A percentile compares a stretch with the other conserved stretches of the same genome.
phyloP scores from a whole-genome alignment of 2,113 vertebrate genomes.

The Strix uralensis region DNA sequence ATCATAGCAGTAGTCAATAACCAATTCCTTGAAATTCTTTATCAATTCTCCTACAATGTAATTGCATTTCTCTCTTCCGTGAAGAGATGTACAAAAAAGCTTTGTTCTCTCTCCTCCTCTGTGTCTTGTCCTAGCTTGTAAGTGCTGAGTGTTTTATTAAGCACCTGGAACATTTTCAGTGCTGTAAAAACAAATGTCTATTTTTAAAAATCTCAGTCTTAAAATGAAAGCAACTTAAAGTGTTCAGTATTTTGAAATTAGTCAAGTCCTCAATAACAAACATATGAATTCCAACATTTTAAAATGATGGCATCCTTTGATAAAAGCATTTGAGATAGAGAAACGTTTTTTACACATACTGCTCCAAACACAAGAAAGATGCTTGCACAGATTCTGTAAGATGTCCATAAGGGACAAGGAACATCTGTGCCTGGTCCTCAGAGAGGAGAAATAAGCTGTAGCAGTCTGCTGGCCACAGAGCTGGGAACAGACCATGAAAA shows the following conservation, averaged over 20 bases:
- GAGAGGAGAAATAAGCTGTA: not conserved
- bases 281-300: not conserved
- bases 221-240: not conserved
- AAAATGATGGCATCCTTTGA: not conserved
- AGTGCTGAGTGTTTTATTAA: not conserved
- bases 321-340: not conserved
- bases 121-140: not conserved
- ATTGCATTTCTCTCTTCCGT: not conserved
- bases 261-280: not conserved
- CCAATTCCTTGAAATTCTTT: not conserved
- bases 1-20: not conserved
- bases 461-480: not conserved
- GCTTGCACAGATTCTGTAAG: not conserved
- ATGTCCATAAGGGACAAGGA: not conserved
- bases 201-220: not conserved
- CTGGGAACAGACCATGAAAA: not conserved
- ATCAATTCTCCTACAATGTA: not conserved
- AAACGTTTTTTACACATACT: not conserved
- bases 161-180: not conserved
- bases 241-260: not conserved
- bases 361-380: not conserved
- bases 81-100: not conserved
- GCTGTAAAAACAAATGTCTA: not conserved
- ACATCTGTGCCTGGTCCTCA: not conserved
- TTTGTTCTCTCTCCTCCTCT: not conserved